Percentiles rank a stretch among this genome's conserved stretches.
Conservation (phyloP, 2,888 invertebrate genomes). For the Eupithecia tripunctaria region DNA sequence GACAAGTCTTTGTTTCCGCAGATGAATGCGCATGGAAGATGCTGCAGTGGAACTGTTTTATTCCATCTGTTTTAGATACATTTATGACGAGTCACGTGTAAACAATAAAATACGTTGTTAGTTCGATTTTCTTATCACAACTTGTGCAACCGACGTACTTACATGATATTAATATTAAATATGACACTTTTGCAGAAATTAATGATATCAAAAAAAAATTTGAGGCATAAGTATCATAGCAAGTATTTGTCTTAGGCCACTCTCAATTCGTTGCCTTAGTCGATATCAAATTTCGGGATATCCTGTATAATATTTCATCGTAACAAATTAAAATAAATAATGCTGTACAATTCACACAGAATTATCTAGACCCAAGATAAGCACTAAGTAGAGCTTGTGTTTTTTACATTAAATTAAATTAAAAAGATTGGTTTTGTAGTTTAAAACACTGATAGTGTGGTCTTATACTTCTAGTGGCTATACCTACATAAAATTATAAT, state of each 20-base stretch:
- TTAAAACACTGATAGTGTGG: too few relatives aligned
- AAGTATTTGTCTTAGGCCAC: not conserved
- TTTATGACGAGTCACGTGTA: slow-evolving; percentile 65
- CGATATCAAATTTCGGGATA: too few relatives aligned
- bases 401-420: too few relatives aligned
- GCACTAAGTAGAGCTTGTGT: too few relatives aligned
- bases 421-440: too few relatives aligned
- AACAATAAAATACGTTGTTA: slow-evolving; percentile 52
- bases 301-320: too few relatives aligned
- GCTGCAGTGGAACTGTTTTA: slow-evolving; percentile 56
- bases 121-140: slow-evolving; percentile 2
- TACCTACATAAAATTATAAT: too few relatives aligned
- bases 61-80: slow-evolving; percentile 51
- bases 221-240: too few relatives aligned
- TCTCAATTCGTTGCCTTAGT: not conserved
- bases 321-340: too few relatives aligned
- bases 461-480: too few relatives aligned
- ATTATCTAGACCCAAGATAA: too few relatives aligned
- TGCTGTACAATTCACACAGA: too few relatives aligned
- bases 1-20: slow-evolving; percentile 38
- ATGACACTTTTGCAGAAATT: not conserved
- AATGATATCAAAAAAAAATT: not conserved
- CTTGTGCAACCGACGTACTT: not conserved
- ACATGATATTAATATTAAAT: not conserved
- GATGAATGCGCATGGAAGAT: slow-evolving; percentile 39